Evolutionary conservation across 2,888 invertebrate genomes (phyloP), one percentile per base, ranked within the genome.

Genomic region (Steinernema scapterisci): DNA sequence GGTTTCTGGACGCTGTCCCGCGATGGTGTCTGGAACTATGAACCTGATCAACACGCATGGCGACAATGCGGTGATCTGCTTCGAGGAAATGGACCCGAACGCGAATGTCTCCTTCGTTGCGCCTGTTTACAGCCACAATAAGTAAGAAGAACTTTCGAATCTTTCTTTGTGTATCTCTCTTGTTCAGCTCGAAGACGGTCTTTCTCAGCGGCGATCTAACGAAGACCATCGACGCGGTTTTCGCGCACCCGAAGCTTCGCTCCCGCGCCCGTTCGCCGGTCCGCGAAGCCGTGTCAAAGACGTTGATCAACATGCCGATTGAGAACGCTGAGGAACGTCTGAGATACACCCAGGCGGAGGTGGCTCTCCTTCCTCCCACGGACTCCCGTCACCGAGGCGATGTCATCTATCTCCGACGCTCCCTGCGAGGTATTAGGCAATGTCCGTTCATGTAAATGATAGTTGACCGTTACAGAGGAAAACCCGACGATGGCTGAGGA

Each of bases 381-480:
- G 63, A 63, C 25, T 63, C 63, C 16, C 63, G 63, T 13, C 31
- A 25, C 16, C 27, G 63, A 6, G 63, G 27, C 13, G 63, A 63
- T 27, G 63, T 63, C 13, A 9, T 31, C 31, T 63, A 63, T n/a
- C 5, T 31, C 7, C 63, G 63, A 9, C 63, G 63, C 16, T 25
- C 63, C 13, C 31, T 31, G 27, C 16, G 25, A 63, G 31, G 63
- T 63, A 31, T 25, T 38, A 6, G 38, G 13, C 13, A 7, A 44
- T 11, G 9, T 48, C 13, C n/a, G 5, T 54, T 63, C 63, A 7
- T 2, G 2, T 27, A 52, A 11, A 13, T 31, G 31, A 27, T 25
- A 27, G 7, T 9, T 19, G 6, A n/a, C 27, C 63, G 6, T 63
- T 63, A 3, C 63, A 63, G 63, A 25, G 16, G 63, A 31, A 9